phyloP scores from a whole-genome alignment of 35 echinoderm and acorn worm genomes.

The Hemicentrotus pulcherrimus region DNA sequence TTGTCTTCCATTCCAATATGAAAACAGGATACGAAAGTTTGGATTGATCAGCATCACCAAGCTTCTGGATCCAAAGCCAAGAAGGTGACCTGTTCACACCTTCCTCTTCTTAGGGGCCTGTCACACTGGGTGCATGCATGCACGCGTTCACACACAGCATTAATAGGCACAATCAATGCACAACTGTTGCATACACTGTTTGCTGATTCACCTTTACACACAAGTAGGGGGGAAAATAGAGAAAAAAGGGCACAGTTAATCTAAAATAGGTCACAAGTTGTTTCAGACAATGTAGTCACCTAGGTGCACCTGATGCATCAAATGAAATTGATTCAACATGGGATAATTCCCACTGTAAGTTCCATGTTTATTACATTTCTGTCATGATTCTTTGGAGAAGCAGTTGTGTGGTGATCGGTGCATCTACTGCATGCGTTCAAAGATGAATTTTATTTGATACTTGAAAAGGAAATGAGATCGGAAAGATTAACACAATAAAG shows the following conservation, averaged over 20 bases:
- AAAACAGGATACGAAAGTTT: conserved; percentile 36
- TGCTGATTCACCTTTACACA: not conserved
- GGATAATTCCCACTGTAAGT: no score
- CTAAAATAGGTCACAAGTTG: no score
- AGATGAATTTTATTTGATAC: not conserved
- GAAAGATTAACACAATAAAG: no score
- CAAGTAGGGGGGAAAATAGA: not conserved
- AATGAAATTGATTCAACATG: no score
- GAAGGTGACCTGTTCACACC: conserved; percentile 20
- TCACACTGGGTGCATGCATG: not conserved
- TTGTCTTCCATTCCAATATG: not conserved
- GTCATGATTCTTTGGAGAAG: no score
- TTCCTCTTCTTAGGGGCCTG: not conserved
- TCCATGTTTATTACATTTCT: not conserved
- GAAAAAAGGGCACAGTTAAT: no score
- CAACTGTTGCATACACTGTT: not conserved
- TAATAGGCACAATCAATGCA: not conserved
- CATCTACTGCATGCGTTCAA: not conserved
- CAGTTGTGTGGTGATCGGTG: not conserved
- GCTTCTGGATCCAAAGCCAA: conserved; percentile 4
- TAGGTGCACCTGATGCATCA: no score
- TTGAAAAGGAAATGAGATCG: not conserved
- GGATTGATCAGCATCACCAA: conserved; percentile 19
- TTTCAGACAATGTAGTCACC: no score
- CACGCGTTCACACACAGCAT: not conserved